A percentile compares a stretch with the other conserved stretches of the same genome.
Evolutionary conservation across 2,888 invertebrate species (phyloP).

Genomic region (Brenthis hecate): DNA sequence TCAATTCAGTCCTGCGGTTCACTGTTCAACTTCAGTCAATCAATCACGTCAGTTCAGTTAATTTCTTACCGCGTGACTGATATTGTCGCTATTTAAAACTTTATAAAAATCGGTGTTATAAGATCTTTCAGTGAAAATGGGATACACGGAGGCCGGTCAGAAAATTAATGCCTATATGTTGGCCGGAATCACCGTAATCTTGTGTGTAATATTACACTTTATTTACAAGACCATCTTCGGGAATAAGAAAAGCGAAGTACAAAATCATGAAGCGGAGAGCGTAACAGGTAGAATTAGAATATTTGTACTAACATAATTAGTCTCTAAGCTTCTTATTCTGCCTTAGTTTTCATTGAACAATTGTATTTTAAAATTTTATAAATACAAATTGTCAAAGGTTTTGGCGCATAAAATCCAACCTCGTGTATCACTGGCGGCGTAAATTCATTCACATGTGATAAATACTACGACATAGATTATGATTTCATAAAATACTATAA

Average conservation of each 20-base stretch:
- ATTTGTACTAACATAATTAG: conserved; percentile 15
- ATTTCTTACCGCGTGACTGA: conserved; percentile 67
- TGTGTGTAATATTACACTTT: conserved; percentile 67
- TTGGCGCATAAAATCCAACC: conserved; percentile 13
- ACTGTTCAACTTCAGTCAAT: conserved; percentile 13
- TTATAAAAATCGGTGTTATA: conserved; percentile 39
- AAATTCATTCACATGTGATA: background rate
- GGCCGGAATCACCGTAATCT: conserved; percentile 58
- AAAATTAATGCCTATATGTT: conserved; percentile 58
- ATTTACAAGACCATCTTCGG: conserved; percentile 66
- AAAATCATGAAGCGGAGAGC: conserved; percentile 63
- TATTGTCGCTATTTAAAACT: conserved; percentile 37
- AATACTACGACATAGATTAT: background rate
- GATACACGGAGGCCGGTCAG: conserved; percentile 66
- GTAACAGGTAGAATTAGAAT: conserved; percentile 59
- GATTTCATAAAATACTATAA: background rate
- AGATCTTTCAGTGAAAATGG: conserved; percentile 74
- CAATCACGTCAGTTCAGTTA: conserved; percentile 45
- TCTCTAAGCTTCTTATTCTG: background rate
- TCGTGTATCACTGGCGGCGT: conserved; percentile 25
- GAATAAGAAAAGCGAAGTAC: conserved; percentile 64
- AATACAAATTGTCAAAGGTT: conserved; percentile 3
- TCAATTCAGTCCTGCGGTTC: conserved; percentile 40
- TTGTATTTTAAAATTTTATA: background rate
- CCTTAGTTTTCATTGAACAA: background rate